These are phyloP conservation scores for Sepiola atlantica DNA, from an alignment of 2,888 invertebrate species.

Conservation along the genomic window DNA sequence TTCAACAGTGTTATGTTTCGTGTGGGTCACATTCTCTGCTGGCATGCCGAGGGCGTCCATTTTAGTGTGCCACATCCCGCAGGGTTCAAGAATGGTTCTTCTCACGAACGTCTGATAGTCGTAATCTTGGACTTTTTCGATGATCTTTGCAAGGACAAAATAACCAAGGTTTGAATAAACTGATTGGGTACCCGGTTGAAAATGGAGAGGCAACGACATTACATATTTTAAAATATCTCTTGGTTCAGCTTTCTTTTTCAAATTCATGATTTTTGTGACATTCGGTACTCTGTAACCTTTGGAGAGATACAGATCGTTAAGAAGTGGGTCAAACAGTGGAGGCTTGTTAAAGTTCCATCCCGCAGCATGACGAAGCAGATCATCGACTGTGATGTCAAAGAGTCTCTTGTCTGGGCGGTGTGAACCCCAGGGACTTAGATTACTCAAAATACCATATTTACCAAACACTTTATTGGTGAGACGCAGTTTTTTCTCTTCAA, in stretches of 20 bases:
- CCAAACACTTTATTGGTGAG: slow-evolving; percentile 65
- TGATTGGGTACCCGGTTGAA: slow-evolving; percentile 64
- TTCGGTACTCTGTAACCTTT: slow-evolving; percentile 62
- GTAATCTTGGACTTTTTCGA: slow-evolving; percentile 62
- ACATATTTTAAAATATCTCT: slow-evolving; percentile 66
- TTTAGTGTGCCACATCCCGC: slow-evolving; percentile 71
- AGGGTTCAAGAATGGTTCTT: slow-evolving; percentile 59
- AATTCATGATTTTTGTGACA: slow-evolving; percentile 62
- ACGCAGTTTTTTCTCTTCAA: slow-evolving; percentile 60
- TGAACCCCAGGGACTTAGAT: slow-evolving; percentile 55
- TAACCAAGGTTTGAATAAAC: slow-evolving; percentile 70
- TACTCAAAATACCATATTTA: slow-evolving; percentile 57
- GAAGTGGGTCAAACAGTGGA: slow-evolving; percentile 64
- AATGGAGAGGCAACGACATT: slow-evolving; percentile 63
- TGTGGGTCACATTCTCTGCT: slow-evolving; percentile 41
- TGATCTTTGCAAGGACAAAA: slow-evolving; percentile 66
- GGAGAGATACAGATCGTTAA: slow-evolving; percentile 63
- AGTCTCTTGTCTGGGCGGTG: slow-evolving; percentile 60
- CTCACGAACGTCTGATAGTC: slow-evolving; percentile 65
- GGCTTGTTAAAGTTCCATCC: slow-evolving; percentile 68
- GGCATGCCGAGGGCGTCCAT: slow-evolving; percentile 55
- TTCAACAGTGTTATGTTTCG: not conserved
- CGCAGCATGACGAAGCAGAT: slow-evolving; percentile 67
- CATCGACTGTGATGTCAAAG: slow-evolving; percentile 67
- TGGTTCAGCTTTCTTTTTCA: slow-evolving; percentile 51